Conservation (phyloP, 2,797 vertebrate genomes). For the Centropyge bicolor region DNA sequence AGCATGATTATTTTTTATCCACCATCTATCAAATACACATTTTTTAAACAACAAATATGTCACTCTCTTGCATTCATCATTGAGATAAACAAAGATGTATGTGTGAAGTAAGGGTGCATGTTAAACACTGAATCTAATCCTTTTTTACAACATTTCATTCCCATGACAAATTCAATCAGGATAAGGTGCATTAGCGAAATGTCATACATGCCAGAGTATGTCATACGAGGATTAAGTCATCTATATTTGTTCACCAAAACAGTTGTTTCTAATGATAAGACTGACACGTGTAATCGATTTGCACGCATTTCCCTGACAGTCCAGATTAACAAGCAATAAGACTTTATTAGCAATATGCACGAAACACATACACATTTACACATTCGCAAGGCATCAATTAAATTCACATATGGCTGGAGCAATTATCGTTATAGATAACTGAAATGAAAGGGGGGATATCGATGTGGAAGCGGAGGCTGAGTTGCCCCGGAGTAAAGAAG, state of each 20-base stretch:
- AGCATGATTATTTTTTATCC: background rate
- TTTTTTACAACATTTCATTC: slow-evolving; percentile 49
- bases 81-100: slow-evolving; percentile 3
- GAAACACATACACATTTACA: slow-evolving; percentile 80
- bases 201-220: slow-evolving; percentile 64
- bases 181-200: slow-evolving; percentile 68
- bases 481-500: slow-evolving; percentile 77
- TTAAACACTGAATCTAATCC: slow-evolving; percentile 29
- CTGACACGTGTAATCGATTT: slow-evolving; percentile 75
- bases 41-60: background rate
- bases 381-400: slow-evolving; percentile 78
- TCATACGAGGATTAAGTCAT: slow-evolving; percentile 66
- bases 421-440: slow-evolving; percentile 83
- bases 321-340: slow-evolving; percentile 76
- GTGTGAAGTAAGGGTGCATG: background rate
- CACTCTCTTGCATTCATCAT: background rate
- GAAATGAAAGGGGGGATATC: slow-evolving; percentile 74
- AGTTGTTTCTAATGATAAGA: slow-evolving; percentile 69
- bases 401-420: slow-evolving; percentile 83
- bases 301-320: slow-evolving; percentile 68
- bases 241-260: slow-evolving; percentile 67
- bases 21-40: background rate
- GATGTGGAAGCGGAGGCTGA: slow-evolving; percentile 67
- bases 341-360: slow-evolving; percentile 75
- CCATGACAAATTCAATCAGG: slow-evolving; percentile 72